phyloP scores from a whole-genome alignment of 2,113 vertebrate genomes.

The Laterallus jamaicensis region DNA sequence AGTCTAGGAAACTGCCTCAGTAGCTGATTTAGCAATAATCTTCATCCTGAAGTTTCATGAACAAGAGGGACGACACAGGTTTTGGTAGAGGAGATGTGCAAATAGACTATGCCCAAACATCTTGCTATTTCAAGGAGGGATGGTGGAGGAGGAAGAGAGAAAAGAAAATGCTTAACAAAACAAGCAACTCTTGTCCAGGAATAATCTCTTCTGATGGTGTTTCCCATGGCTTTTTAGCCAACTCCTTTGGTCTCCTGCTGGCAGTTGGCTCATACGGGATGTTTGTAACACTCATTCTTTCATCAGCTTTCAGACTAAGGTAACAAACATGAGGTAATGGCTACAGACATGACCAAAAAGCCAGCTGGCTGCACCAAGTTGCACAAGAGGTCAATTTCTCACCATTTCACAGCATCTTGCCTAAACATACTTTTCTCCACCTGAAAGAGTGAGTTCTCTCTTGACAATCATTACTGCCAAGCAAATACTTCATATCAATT shows the following conservation, averaged over 20 bases:
- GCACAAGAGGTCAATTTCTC: neutral
- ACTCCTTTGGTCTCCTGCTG: conserved; percentile 32
- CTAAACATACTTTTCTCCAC: neutral
- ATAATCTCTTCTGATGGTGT: conserved; percentile 65
- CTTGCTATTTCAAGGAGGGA: neutral
- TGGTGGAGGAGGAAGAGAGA: neutral
- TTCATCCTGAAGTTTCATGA: neutral
- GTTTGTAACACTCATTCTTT: conserved; percentile 23
- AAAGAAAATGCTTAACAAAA: conserved; percentile 22
- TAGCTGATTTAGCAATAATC: conserved; percentile 61
- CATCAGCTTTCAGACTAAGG: conserved; percentile 1
- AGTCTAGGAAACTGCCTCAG: neutral
- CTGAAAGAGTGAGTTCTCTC: neutral
- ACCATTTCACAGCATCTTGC: neutral
- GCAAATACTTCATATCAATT: neutral
- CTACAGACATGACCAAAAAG: neutral
- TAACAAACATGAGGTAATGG: conserved; percentile 34
- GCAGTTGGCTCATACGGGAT: conserved; percentile 12
- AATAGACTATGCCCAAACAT: neutral
- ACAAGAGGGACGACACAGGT: neutral
- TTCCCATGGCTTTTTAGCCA: conserved; percentile 73
- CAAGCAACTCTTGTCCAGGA: conserved; percentile 66
- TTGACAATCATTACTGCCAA: fast-evolving
- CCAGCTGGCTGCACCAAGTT: neutral
- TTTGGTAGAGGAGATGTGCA: neutral